Percentiles rank a stretch among this genome's conserved stretches.
These are phyloP conservation scores for Melangyna quadrimaculata DNA, from an alignment of 2,888 invertebrate species.

Conservation along the genomic window DNA sequence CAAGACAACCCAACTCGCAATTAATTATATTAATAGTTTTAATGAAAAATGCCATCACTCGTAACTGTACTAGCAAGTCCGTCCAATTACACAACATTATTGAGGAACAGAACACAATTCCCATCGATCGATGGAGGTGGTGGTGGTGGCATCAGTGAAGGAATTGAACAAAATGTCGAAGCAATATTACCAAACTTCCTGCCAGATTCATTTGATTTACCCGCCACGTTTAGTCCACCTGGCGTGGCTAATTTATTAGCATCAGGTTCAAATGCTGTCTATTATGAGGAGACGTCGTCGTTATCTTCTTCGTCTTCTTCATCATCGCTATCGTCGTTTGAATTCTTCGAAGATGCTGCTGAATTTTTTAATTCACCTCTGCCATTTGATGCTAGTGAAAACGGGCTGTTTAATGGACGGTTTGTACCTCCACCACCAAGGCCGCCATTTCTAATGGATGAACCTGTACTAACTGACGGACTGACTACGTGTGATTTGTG, in stretches of 20 bases:
- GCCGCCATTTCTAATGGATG: slow-evolving; percentile 85
- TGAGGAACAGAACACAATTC: slow-evolving; percentile 48
- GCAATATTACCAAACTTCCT: slow-evolving; percentile 59
- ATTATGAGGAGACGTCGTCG: slow-evolving; percentile 79
- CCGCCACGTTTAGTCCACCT: slow-evolving; percentile 77
- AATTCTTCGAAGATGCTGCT: slow-evolving; percentile 80
- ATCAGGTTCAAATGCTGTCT: slow-evolving; percentile 75
- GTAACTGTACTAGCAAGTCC: slow-evolving; percentile 66
- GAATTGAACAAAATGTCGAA: slow-evolving; percentile 12
- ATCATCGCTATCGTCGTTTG: slow-evolving; percentile 76
- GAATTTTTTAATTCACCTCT: slow-evolving; percentile 81
- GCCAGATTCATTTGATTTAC: slow-evolving; percentile 72
- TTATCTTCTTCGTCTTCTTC: slow-evolving; percentile 68
- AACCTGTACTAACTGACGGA: slow-evolving; percentile 84
- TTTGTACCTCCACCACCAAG: slow-evolving; percentile 87
- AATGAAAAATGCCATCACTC: slow-evolving; percentile 71
- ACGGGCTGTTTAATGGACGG: slow-evolving; percentile 81
- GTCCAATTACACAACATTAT: slow-evolving; percentile 59
- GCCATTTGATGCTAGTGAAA: slow-evolving; percentile 81
- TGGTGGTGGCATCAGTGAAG: slow-evolving; percentile 13
- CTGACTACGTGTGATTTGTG: slow-evolving; percentile 88
- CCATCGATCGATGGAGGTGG: slow-evolving; percentile 35
- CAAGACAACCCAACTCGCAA: slow-evolving; percentile 9
- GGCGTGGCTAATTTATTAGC: slow-evolving; percentile 77
- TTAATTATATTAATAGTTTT: slow-evolving; percentile 41